Conservation (phyloP, 1,140 invertebrate species). For the Liolophura sinensis region DNA sequence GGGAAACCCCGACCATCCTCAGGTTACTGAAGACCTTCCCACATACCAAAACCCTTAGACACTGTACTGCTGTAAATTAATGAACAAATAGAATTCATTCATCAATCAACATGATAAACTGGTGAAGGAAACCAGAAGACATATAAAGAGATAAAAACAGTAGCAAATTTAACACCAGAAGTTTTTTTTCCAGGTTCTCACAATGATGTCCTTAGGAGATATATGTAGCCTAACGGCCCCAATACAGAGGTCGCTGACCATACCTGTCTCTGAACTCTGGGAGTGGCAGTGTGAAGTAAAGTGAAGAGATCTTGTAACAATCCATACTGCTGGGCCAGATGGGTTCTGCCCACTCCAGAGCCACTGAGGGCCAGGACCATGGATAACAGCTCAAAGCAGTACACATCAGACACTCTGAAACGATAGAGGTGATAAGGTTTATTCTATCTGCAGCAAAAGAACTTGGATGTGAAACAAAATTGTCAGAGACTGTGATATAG, state of each 20-base stretch:
- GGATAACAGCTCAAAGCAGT: constrained; percentile 97
- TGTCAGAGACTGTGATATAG: no score
- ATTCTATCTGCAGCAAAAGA: no score
- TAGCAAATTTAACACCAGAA: not conserved
- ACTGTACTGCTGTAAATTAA: not conserved
- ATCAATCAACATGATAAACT: no score
- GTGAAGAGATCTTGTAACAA: constrained; percentile 83
- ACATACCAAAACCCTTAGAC: not conserved
- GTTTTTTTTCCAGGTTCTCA: not conserved
- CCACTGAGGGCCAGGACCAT: constrained; percentile 92
- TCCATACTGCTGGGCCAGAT: constrained; percentile 85
- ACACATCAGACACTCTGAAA: constrained; percentile 74
- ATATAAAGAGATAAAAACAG: not conserved
- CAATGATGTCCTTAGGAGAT: no score
- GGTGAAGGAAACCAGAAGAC: not conserved
- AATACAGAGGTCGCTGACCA: not conserved
- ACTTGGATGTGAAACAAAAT: no score
- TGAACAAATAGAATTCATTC: not conserved
- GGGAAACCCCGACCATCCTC: not conserved
- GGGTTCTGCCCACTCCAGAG: constrained; percentile 84
- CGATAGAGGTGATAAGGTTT: not conserved
- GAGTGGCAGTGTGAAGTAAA: constrained; percentile 90
- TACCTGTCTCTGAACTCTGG: constrained; percentile 90
- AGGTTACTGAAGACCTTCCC: not conserved
- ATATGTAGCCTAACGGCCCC: no score